Conservation (phyloP, 2,888 invertebrate genomes). For the Cactoblastis cactorum region DNA sequence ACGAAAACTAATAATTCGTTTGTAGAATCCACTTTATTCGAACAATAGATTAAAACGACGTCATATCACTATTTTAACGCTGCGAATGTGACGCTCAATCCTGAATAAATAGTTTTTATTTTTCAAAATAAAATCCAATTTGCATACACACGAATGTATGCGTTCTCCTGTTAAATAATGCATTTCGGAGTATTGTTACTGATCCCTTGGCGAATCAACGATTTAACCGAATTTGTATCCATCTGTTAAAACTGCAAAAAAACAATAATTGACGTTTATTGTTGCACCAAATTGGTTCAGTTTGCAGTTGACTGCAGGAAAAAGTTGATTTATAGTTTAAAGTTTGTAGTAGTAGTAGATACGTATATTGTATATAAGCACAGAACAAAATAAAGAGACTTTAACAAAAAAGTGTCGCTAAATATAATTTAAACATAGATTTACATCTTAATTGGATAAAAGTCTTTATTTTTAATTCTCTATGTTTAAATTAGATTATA, state of each 20-base stretch:
- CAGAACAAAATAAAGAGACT: too few species aligned
- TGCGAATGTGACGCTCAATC: constrained; percentile 9
- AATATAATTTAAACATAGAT: too few species aligned
- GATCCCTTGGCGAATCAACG: constrained; percentile 10
- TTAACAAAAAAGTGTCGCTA: too few species aligned
- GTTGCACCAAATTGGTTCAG: background rate
- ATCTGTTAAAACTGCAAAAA: background rate
- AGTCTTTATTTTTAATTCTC: too few species aligned
- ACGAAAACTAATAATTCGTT: background rate
- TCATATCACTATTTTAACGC: constrained; percentile 2
- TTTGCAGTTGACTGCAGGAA: too few species aligned
- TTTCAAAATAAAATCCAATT: constrained; percentile 10
- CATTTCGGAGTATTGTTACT: constrained; percentile 12
- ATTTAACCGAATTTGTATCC: constrained; percentile 3
- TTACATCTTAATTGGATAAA: too few species aligned
- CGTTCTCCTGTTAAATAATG: constrained; percentile 11
- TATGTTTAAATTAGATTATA: too few species aligned
- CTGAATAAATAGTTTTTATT: constrained; percentile 10
- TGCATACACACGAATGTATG: constrained; percentile 13
- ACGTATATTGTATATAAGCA: too few species aligned
- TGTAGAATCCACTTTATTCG: background rate
- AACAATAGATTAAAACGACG: constrained; percentile 7
- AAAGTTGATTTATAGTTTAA: too few species aligned
- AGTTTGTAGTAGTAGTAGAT: too few species aligned
- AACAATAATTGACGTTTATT: background rate